phyloP scores from a whole-genome alignment of 2,797 vertebrate species.

The Clamator glandarius region DNA sequence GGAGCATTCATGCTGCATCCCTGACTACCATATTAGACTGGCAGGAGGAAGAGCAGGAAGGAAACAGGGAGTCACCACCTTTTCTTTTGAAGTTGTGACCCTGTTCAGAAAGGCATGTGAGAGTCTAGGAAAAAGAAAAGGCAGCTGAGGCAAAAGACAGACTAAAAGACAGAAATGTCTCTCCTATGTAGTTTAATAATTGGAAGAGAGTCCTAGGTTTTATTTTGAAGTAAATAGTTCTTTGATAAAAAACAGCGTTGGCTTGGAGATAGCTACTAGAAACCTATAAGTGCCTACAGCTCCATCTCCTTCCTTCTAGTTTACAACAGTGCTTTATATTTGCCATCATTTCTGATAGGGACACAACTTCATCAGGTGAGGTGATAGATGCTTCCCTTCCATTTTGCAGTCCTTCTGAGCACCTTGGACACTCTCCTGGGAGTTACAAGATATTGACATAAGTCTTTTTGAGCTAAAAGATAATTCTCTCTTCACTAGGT shows the following conservation, averaged over 20 bases:
- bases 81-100: conserved; percentile 43
- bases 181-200: neutral
- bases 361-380: neutral
- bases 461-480: neutral
- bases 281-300: neutral
- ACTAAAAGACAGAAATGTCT: neutral
- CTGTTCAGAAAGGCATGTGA: neutral
- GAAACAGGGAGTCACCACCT: conserved; percentile 56
- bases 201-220: neutral
- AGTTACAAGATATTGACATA: neutral
- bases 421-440: neutral
- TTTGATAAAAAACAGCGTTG: neutral
- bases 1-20: conserved; percentile 14
- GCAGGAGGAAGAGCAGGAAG: conserved; percentile 60
- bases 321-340: neutral
- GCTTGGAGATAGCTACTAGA: neutral
- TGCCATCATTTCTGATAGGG: neutral
- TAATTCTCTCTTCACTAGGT: neutral
- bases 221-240: neutral
- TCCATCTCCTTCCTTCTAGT: neutral
- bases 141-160: neutral
- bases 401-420: neutral
- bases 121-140: neutral
- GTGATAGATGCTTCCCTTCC: neutral
- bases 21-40: conserved; percentile 13